A percentile compares a stretch with the other conserved stretches of the same genome.
phyloP scores from a whole-genome alignment of 2,888 invertebrate species.

The Callosobruchus maculatus region DNA sequence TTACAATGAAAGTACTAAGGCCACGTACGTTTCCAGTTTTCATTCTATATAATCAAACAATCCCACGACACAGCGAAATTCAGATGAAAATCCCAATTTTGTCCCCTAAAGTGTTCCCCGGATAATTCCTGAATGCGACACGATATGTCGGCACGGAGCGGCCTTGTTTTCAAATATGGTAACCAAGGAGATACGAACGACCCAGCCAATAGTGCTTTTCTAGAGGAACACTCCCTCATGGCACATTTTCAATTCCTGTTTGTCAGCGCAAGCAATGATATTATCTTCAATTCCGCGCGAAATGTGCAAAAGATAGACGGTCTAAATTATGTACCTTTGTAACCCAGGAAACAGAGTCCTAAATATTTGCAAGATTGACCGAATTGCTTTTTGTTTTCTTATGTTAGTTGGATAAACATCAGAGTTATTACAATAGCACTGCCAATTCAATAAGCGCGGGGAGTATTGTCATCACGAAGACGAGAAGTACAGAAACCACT shows the following conservation, averaged over 20 bases:
- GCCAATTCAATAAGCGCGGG: too few relatives aligned
- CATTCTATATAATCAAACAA: not conserved
- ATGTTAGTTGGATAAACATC: too few relatives aligned
- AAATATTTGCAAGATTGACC: too few relatives aligned
- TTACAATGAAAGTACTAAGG: too few relatives aligned
- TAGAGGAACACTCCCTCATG: not conserved
- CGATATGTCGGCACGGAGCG: not conserved
- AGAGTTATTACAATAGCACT: too few relatives aligned
- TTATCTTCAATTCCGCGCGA: not conserved
- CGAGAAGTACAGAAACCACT: too few relatives aligned
- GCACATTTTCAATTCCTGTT: not conserved
- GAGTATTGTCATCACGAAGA: too few relatives aligned
- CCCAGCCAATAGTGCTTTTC: not conserved
- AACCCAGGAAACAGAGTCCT: not conserved
- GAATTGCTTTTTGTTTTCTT: too few relatives aligned
- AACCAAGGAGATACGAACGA: not conserved
- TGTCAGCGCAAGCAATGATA: not conserved
- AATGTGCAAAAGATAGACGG: not conserved
- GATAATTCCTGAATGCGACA: not conserved
- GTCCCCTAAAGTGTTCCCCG: not conserved
- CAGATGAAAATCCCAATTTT: not conserved
- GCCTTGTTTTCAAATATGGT: not conserved
- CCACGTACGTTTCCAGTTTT: too few relatives aligned
- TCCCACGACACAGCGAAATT: not conserved
- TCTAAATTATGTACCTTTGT: not conserved